Evolutionary conservation across 2,797 vertebrate species (phyloP).

Genomic region (Alcedo atthis): DNA sequence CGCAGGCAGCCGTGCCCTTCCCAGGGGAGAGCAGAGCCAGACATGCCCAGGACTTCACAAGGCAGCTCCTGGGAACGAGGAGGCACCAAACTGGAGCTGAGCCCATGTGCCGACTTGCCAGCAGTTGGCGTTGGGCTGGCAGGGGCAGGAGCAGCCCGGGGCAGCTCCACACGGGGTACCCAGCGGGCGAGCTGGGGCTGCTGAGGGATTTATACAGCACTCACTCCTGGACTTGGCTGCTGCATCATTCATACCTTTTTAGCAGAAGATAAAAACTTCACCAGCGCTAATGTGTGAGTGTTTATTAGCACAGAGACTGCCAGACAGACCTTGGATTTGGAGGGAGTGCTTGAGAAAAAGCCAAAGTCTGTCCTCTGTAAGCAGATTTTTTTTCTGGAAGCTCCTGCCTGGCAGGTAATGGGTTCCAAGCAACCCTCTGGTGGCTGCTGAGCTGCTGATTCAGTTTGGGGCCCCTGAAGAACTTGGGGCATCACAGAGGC

Average conservation of each 20-base stretch:
- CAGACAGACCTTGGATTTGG: neutral
- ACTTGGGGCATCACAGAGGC: neutral
- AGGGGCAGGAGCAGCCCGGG: neutral
- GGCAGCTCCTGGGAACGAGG: neutral
- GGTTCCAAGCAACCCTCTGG: neutral
- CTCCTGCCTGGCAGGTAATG: neutral
- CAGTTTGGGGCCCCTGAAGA: neutral
- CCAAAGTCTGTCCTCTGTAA: neutral
- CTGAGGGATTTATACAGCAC: rapidly evolving
- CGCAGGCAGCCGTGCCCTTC: neutral
- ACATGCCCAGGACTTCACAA: neutral
- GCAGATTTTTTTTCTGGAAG: neutral
- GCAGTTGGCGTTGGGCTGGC: neutral
- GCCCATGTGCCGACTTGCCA: rapidly evolving
- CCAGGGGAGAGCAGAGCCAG: neutral
- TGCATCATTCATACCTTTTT: constrained; percentile 19
- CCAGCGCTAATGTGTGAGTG: neutral
- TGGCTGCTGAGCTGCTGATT: constrained; percentile 19
- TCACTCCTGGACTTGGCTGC: neutral
- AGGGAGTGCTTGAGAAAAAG: constrained; percentile 13
- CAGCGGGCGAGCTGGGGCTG: neutral
- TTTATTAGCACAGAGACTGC: neutral
- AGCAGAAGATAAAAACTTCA: constrained; percentile 33
- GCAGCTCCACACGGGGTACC: neutral
- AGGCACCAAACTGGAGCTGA: neutral